Evolutionary conservation across 2,888 invertebrate species (phyloP).

Genomic region (Archips crataeganus): DNA sequence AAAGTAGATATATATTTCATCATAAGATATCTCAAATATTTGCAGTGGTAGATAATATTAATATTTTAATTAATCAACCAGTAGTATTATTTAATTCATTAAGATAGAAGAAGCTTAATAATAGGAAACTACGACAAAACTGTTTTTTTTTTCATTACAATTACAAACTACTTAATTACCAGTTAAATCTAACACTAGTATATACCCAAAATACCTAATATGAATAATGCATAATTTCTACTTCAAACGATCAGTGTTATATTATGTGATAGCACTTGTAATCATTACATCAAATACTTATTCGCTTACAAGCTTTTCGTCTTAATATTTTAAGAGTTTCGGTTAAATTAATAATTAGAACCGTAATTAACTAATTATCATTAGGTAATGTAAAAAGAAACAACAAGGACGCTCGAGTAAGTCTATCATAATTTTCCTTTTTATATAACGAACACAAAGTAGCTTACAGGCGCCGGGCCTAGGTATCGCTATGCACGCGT

Average conservation of each 20-base stretch:
- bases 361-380: slow-evolving; percentile 87
- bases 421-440: slow-evolving; percentile 86
- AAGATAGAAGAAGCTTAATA: slow-evolving; percentile 86
- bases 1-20: slow-evolving; percentile 87
- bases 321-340: slow-evolving; percentile 79
- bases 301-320: slow-evolving; percentile 82
- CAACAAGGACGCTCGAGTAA: slow-evolving; percentile 82
- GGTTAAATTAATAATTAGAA: slow-evolving; percentile 85
- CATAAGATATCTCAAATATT: slow-evolving; percentile 87
- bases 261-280: slow-evolving; percentile 78
- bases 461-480: slow-evolving; percentile 55
- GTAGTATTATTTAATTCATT: slow-evolving; percentile 85
- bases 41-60: slow-evolving; percentile 84
- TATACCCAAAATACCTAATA: slow-evolving; percentile 86
- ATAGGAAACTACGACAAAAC: slow-evolving; percentile 86
- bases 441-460: slow-evolving; percentile 82
- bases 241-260: slow-evolving; percentile 80
- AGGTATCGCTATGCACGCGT: slow-evolving; percentile 48
- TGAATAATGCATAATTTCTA: slow-evolving; percentile 85
- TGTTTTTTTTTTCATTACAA: slow-evolving; percentile 81
- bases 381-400: slow-evolving; percentile 80
- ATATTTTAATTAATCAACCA: slow-evolving; percentile 85
- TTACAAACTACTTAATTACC: slow-evolving; percentile 85
- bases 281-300: slow-evolving; percentile 79
- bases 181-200: slow-evolving; percentile 85